Conservation (phyloP, 2,113 vertebrate species). For the Pelecanus crispus region DNA sequence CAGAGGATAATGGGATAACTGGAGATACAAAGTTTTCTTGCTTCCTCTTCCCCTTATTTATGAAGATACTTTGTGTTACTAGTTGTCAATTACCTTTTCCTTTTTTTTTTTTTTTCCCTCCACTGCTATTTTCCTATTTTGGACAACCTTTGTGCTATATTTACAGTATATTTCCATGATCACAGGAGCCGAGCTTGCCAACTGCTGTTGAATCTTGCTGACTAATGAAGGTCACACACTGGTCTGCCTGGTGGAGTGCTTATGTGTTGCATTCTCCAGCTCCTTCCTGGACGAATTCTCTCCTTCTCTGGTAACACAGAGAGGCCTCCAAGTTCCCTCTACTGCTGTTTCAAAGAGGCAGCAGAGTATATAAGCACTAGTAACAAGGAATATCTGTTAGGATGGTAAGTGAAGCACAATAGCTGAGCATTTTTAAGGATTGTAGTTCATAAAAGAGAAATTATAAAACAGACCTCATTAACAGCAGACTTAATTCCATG, state of each 20-base stretch:
- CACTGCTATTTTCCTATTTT: background rate
- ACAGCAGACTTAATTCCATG: background rate
- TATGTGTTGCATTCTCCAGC: background rate
- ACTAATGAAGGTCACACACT: background rate
- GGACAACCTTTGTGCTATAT: background rate
- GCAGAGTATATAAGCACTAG: background rate
- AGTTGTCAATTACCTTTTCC: background rate
- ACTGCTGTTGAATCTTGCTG: background rate
- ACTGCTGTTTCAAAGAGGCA: background rate
- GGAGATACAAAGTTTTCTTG: background rate
- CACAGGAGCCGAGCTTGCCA: background rate
- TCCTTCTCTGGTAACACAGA: background rate
- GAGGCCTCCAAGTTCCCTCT: background rate
- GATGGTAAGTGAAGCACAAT: background rate
- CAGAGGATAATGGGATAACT: background rate
- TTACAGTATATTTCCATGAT: background rate
- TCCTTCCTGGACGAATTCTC: background rate
- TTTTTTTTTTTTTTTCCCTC: background rate
- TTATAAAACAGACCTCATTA: background rate
- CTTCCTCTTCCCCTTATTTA: background rate
- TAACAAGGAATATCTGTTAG: background rate
- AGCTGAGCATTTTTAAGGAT: background rate
- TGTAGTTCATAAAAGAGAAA: background rate
- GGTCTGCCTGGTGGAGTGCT: background rate
- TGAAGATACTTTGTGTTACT: background rate